Conservation (phyloP, 2,888 invertebrate species). For the Drosophila rellima region DNA sequence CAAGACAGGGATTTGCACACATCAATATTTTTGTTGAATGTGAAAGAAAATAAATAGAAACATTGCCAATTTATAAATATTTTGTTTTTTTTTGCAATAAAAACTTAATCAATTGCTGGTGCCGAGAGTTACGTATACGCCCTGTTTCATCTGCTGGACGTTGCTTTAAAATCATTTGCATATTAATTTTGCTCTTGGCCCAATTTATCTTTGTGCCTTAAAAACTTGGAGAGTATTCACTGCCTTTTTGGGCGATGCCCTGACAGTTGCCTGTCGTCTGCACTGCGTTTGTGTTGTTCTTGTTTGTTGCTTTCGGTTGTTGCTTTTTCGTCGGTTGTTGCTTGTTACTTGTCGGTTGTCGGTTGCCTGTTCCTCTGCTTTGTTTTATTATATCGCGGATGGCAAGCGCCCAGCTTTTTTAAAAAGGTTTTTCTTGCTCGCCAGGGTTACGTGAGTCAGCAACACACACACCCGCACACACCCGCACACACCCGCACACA, state of each 20-base stretch:
- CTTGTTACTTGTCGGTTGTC: conserved; percentile 15
- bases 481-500: conserved; percentile 22
- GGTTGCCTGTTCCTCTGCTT: conserved; percentile 42
- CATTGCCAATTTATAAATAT: not conserved
- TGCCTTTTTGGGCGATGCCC: conserved; percentile 15
- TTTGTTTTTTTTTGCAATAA: not conserved
- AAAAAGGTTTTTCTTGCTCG: conserved; percentile 79
- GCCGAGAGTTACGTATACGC: conserved; percentile 1
- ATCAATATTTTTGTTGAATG: too few relatives aligned
- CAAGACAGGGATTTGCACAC: too few relatives aligned
- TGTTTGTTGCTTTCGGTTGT: conserved; percentile 13
- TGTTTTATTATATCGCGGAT: conserved; percentile 77
- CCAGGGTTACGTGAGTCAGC: conserved; percentile 64
- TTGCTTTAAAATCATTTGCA: conserved; percentile 23
- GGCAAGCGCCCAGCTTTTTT: conserved; percentile 66
- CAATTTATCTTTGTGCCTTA: conserved; percentile 23
- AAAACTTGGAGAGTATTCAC: conserved; percentile 52
- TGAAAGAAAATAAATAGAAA: too few relatives aligned
- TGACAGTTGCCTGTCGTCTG: conserved; percentile 17
- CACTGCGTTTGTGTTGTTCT: not conserved
- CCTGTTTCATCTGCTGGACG: conserved; percentile 8
- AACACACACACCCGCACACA: conserved; percentile 26
- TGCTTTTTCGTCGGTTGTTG: conserved; percentile 9
- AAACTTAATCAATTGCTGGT: conserved; percentile 1
- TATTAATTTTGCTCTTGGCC: conserved; percentile 27